phyloP scores from a whole-genome alignment of 2,113 vertebrate genomes.

The Cochlearius cochlearius region DNA sequence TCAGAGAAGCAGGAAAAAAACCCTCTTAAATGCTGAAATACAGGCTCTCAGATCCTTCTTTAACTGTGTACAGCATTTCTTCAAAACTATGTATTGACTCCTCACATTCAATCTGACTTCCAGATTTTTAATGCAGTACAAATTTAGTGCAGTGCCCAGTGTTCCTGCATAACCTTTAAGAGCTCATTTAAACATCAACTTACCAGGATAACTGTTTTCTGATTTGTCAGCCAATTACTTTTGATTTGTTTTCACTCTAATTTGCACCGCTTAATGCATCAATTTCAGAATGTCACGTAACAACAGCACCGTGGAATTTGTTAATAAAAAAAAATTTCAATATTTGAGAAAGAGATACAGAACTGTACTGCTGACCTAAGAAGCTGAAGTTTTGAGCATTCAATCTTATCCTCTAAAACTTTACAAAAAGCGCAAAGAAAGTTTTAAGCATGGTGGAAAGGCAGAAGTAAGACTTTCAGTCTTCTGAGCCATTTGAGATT shows the following conservation, averaged over 20 bases:
- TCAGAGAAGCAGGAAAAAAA: not conserved
- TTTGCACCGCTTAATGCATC: not conserved
- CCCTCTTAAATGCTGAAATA: not conserved
- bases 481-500: not conserved
- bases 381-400: not conserved
- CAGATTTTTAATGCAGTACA: not conserved
- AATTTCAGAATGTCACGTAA: not conserved
- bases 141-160: not conserved
- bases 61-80: not conserved
- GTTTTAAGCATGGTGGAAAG: not conserved
- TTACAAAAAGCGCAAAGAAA: not conserved
- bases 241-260: not conserved
- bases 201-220: not conserved
- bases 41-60: not conserved
- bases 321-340: not conserved
- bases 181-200: not conserved
- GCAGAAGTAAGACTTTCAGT: not conserved
- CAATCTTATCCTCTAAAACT: not conserved
- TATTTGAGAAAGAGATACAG: not conserved
- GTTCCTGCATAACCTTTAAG: not conserved
- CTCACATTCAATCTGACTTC: not conserved
- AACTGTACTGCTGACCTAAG: not conserved
- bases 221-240: not conserved
- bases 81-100: not conserved
- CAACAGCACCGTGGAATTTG: not conserved